phyloP scores from a whole-genome alignment of 2,888 invertebrate species.

The Andrena haemorrhoa region DNA sequence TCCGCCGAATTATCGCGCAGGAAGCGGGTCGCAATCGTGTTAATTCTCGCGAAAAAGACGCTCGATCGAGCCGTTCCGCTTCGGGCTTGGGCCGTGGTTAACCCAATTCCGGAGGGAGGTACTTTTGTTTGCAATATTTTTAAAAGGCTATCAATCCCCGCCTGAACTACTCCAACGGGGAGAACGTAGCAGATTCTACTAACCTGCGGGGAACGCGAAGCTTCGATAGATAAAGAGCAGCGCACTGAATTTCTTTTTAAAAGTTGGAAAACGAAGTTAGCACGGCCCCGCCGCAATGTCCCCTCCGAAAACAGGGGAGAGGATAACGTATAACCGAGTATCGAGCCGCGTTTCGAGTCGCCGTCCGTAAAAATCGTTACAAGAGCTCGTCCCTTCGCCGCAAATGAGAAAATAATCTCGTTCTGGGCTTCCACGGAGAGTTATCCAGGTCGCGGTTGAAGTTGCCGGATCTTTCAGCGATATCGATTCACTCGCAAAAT shows the following conservation, averaged over 20 bases:
- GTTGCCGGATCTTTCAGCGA: constrained; percentile 76
- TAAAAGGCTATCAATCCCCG: background rate
- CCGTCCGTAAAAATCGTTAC: constrained; percentile 43
- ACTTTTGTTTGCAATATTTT: background rate
- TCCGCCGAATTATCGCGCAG: constrained; percentile 41
- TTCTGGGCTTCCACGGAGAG: constrained; percentile 48
- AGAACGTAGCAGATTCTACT: no score
- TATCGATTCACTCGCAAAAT: constrained; percentile 71
- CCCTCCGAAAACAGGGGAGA: background rate
- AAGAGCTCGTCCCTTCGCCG: constrained; percentile 35
- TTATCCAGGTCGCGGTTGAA: constrained; percentile 64
- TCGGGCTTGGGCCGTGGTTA: background rate
- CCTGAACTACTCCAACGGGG: no score
- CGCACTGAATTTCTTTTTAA: constrained; percentile 4
- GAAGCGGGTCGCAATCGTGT: background rate
- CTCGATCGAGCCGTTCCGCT: background rate
- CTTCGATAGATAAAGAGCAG: background rate
- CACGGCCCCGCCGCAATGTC: background rate
- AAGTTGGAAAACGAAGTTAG: constrained; percentile 19
- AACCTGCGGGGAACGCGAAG: background rate
- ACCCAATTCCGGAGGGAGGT: no score
- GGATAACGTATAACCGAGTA: constrained; percentile 16
- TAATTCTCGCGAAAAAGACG: background rate
- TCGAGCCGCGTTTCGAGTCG: constrained; percentile 38
- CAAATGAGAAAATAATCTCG: constrained; percentile 61